Evolutionary conservation across 2,797 vertebrate genomes (phyloP).

Genomic region (Eurystomus glaucurus): DNA sequence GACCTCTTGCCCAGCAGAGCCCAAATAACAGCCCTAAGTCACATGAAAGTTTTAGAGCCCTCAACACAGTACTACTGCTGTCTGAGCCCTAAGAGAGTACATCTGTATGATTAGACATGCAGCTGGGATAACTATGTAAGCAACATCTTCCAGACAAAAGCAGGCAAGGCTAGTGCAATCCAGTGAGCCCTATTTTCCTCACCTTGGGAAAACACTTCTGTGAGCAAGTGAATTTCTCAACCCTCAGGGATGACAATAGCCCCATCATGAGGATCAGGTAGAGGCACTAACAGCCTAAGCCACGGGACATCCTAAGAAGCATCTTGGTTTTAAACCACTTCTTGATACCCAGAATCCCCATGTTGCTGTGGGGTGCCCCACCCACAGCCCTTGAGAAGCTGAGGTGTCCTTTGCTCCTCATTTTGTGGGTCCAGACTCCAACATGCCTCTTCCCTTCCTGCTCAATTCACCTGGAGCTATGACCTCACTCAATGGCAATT

Average conservation of each 20-base stretch:
- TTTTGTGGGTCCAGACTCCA: not conserved
- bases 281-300: not conserved
- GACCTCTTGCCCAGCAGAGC: not conserved
- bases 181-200: not conserved
- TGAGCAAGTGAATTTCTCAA: not conserved
- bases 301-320: not conserved
- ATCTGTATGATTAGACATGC: not conserved
- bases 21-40: not conserved
- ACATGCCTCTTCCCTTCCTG: not conserved
- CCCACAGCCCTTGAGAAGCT: not conserved
- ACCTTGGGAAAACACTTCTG: accelerated
- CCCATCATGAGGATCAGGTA: not conserved
- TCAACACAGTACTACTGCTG: not conserved
- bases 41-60: not conserved
- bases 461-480: not conserved
- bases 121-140: not conserved
- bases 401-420: not conserved
- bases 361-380: not conserved
- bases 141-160: not conserved
- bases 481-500: not conserved
- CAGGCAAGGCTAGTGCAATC: not conserved
- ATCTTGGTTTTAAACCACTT: not conserved
- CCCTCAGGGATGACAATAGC: not conserved
- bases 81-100: not conserved
- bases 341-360: not conserved